Percentiles rank a stretch among this genome's conserved stretches.
phyloP scores from a whole-genome alignment of 2,113 vertebrate genomes.

The Sorex fumeus region DNA sequence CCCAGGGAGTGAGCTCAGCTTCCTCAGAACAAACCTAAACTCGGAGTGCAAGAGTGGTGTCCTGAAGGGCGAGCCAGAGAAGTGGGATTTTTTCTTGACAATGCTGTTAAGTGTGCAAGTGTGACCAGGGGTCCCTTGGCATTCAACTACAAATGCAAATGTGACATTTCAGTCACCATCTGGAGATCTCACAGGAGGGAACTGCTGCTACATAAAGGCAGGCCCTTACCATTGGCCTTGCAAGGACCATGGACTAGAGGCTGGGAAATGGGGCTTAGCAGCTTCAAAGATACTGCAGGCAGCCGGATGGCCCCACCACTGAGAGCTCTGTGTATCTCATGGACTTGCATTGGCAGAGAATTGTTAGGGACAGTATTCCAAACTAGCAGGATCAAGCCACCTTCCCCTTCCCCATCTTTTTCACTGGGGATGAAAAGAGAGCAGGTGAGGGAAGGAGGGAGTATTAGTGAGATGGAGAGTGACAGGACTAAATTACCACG shows the following conservation, averaged over 20 bases:
- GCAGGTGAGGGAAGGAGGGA: too few species aligned
- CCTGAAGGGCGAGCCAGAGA: neutral
- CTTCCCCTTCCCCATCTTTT: neutral
- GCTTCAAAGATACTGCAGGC: neutral
- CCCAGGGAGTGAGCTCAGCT: neutral
- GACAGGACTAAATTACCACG: neutral
- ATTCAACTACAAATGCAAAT: constrained; percentile 42
- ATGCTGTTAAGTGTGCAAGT: neutral
- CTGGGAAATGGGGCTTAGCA: neutral
- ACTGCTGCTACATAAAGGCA: neutral
- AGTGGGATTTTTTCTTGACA: neutral
- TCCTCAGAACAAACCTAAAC: neutral
- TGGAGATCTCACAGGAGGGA: neutral
- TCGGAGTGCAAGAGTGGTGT: neutral
- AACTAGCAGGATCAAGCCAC: neutral
- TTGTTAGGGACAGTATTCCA: neutral
- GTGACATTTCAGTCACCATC: constrained; percentile 17
- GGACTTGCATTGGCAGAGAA: neutral
- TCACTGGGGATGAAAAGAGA: neutral
- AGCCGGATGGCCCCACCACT: neutral
- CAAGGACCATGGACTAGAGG: neutral
- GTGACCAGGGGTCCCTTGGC: neutral
- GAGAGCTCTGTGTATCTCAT: neutral
- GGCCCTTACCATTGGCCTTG: neutral
- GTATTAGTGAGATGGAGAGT: neutral